Evolutionary conservation across 64 coral and sea anemone species (phyloP).

Genomic region (Acropora tenuis): DNA sequence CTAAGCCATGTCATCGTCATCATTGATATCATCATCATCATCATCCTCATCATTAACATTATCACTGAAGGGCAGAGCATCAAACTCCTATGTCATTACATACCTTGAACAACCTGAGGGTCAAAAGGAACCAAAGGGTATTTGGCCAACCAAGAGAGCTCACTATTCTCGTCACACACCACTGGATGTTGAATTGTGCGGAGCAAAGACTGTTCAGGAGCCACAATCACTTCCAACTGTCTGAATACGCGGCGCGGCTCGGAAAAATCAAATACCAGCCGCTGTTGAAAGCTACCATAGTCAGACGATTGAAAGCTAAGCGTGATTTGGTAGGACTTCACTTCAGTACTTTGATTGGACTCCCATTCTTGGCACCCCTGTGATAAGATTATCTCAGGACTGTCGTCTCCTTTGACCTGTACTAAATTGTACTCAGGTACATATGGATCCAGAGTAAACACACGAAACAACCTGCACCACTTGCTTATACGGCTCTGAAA

Average conservation of each 20-base stretch:
- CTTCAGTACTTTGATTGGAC: neutral
- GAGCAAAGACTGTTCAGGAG: slow-evolving; percentile 64
- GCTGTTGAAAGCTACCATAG: slow-evolving; percentile 85
- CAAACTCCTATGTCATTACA: neutral
- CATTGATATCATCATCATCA: too few species aligned
- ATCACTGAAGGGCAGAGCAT: too few species aligned
- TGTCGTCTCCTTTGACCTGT: slow-evolving; percentile 36
- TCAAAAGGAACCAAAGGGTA: slow-evolving; percentile 71
- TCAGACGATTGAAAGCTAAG: slow-evolving; percentile 62
- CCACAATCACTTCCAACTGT: slow-evolving; percentile 74
- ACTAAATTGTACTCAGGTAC: slow-evolving; percentile 76
- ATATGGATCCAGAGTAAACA: slow-evolving; percentile 83
- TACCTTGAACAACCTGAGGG: slow-evolving; percentile 22
- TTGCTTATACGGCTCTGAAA: slow-evolving; percentile 63
- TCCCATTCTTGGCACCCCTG: slow-evolving; percentile 62
- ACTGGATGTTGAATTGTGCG: slow-evolving; percentile 43
- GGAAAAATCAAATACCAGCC: slow-evolving; percentile 90
- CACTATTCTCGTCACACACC: slow-evolving; percentile 74
- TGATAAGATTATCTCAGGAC: neutral
- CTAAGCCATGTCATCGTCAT: too few species aligned
- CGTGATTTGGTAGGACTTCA: slow-evolving; percentile 39
- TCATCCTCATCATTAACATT: too few species aligned
- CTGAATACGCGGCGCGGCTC: slow-evolving; percentile 61
- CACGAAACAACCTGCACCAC: slow-evolving; percentile 53
- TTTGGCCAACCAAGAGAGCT: slow-evolving; percentile 72